phyloP scores from a whole-genome alignment of 2,797 vertebrate genomes.

The Rousettus madagascariensis region DNA sequence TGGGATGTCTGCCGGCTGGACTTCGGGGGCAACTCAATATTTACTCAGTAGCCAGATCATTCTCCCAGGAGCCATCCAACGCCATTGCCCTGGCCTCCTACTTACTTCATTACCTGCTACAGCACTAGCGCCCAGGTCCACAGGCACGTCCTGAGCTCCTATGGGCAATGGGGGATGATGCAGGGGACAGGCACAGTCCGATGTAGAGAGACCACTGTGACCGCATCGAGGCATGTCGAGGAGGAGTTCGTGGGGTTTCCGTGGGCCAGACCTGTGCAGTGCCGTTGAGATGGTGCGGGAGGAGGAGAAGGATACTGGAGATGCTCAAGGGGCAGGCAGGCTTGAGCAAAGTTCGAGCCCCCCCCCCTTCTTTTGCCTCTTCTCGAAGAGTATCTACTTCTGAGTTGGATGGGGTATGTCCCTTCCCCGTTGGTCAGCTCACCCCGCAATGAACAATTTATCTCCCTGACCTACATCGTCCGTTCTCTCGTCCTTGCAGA shows the following conservation, averaged over 20 bases:
- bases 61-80: neutral
- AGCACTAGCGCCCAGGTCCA: neutral
- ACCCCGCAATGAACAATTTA: neutral
- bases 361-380: too few relatives aligned
- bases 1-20: neutral
- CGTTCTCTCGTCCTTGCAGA: neutral
- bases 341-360: too few relatives aligned
- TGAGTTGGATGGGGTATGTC: rapidly evolving
- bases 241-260: neutral
- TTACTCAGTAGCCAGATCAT: neutral
- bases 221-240: rapidly evolving
- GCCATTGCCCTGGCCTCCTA: neutral
- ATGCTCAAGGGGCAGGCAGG: neutral
- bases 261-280: neutral
- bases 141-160: neutral
- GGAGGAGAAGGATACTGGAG: too few relatives aligned
- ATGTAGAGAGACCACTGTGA: neutral
- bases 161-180: neutral
- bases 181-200: neutral
- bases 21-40: neutral
- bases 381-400: neutral
- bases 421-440: neutral
- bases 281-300: rapidly evolving
- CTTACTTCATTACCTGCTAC: too few relatives aligned
- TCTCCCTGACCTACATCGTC: neutral